These are phyloP conservation scores for Plebejus argus DNA, from an alignment of 2,888 invertebrate species.

Conservation along the genomic window DNA sequence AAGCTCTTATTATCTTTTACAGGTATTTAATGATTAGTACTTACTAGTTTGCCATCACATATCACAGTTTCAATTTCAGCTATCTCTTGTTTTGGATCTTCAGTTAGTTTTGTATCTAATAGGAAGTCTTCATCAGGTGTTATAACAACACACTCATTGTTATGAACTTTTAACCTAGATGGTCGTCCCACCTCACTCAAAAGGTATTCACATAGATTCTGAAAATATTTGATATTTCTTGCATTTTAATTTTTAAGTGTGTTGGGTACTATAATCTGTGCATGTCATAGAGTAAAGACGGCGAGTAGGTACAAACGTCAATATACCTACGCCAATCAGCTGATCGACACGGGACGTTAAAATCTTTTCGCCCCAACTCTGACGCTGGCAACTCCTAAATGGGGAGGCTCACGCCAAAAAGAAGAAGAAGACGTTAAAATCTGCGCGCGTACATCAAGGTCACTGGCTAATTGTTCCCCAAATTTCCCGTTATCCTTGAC, in stretches of 20 bases:
- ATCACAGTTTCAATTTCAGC: background rate
- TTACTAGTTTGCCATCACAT: background rate
- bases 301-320: background rate
- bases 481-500: no score
- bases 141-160: constrained; percentile 45
- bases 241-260: background rate
- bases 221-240: constrained; percentile 39
- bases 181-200: constrained; percentile 56
- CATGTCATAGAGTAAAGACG: background rate
- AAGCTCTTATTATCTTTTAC: no score
- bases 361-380: no score
- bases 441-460: no score
- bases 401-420: no score
- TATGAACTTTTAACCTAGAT: constrained; percentile 50
- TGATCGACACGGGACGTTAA: no score
- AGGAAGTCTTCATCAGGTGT: constrained; percentile 37
- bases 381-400: no score
- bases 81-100: background rate
- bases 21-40: background rate
- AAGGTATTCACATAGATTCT: constrained; percentile 60
- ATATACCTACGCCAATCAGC: background rate
- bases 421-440: no score
- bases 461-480: no score
- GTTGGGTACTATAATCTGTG: no score
- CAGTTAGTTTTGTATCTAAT: constrained; percentile 33